These are phyloP conservation scores for Rhipidura dahli DNA, from an alignment of 2,113 vertebrate species.

Conservation along the genomic window DNA sequence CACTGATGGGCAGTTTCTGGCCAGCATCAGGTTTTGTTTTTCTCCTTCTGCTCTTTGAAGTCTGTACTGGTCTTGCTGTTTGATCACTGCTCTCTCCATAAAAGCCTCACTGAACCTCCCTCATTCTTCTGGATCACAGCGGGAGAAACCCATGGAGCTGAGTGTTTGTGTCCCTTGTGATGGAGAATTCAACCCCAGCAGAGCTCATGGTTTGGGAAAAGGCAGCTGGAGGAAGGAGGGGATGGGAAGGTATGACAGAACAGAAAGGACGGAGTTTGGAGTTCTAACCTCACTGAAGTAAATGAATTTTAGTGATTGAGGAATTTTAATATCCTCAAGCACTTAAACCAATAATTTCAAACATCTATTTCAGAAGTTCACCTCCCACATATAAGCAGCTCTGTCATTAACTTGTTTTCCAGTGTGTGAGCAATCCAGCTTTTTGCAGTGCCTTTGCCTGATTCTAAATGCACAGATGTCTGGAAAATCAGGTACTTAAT, in stretches of 20 bases:
- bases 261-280: background rate
- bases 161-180: background rate
- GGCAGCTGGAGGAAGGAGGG: background rate
- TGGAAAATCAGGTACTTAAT: background rate
- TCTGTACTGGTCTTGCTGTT: background rate
- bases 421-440: background rate
- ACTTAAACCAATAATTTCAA: background rate
- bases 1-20: background rate
- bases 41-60: background rate
- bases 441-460: background rate
- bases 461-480: background rate
- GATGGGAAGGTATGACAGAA: background rate
- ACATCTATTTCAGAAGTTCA: background rate
- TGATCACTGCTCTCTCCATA: background rate
- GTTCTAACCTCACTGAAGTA: background rate
- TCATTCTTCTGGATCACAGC: background rate
- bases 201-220: background rate
- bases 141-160: rapidly evolving
- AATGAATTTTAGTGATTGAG: background rate
- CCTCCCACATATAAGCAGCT: background rate
- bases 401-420: background rate
- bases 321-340: background rate
- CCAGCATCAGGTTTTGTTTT: background rate
- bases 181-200: background rate
- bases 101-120: background rate